Conservation (phyloP, 2,888 invertebrate species). For the Cheilosia urbana region DNA sequence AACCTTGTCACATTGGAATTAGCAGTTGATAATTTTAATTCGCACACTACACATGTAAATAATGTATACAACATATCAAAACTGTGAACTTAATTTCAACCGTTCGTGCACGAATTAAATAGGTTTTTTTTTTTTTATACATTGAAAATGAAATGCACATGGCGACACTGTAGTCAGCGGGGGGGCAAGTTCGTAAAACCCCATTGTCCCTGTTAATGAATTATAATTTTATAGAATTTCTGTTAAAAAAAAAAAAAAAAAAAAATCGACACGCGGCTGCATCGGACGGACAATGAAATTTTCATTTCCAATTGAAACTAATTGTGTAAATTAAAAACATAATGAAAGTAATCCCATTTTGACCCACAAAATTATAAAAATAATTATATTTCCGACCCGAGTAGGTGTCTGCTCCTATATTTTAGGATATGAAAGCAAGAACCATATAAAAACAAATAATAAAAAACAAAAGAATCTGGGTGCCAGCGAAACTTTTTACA, state of each 20-base stretch:
- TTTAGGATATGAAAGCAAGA: background rate
- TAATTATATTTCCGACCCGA: constrained; percentile 40
- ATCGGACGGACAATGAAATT: constrained; percentile 32
- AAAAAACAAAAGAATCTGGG: constrained; percentile 3
- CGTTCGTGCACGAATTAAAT: background rate
- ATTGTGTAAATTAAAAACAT: constrained; percentile 42
- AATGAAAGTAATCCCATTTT: constrained; percentile 55
- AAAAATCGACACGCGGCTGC: too few species aligned
- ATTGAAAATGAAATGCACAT: background rate
- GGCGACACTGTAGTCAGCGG: background rate
- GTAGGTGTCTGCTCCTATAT: background rate
- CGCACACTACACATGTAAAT: background rate
- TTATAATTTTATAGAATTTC: constrained; percentile 48
- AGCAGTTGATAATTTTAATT: constrained; percentile 20
- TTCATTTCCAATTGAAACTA: constrained; percentile 56
- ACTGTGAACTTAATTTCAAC: background rate
- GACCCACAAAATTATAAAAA: constrained; percentile 39
- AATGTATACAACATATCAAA: background rate
- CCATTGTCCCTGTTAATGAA: background rate
- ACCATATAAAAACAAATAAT: background rate
- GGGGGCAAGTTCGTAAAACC: background rate
- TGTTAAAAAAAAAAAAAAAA: constrained; percentile 16
- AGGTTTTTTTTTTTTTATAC: background rate
- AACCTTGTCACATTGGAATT: background rate
- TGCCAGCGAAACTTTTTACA: constrained; percentile 26